Conservation (phyloP, 2,888 invertebrate genomes). For the Aleiodes leptofemur region DNA sequence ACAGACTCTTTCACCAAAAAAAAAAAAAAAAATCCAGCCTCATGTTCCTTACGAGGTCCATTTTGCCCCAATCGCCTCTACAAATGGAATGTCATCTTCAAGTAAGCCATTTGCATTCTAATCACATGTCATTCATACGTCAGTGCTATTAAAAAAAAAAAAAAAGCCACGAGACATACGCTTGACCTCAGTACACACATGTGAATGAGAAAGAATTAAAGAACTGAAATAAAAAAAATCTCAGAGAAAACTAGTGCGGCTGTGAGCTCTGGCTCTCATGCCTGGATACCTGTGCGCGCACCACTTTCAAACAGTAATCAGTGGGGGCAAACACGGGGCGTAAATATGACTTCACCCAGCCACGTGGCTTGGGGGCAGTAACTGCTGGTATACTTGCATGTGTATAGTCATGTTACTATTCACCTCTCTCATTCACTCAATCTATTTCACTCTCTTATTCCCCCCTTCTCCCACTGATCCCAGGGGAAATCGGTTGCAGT, state of each 20-base stretch:
- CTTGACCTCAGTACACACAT: neutral
- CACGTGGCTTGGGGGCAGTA: slow-evolving; percentile 34
- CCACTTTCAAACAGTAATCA: slow-evolving; percentile 67
- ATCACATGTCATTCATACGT: slow-evolving; percentile 27
- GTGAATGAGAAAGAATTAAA: slow-evolving; percentile 10
- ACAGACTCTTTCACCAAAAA: too few species aligned
- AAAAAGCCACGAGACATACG: neutral
- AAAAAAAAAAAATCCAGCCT: too few species aligned
- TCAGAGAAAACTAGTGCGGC: neutral
- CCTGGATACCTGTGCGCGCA: slow-evolving; percentile 51
- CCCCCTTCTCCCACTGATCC: neutral
- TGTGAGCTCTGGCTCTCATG: slow-evolving; percentile 10
- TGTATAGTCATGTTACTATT: slow-evolving; percentile 9
- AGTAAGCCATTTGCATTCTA: slow-evolving; percentile 36
- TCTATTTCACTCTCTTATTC: slow-evolving; percentile 21
- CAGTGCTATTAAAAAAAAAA: neutral
- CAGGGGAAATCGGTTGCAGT: slow-evolving; percentile 26
- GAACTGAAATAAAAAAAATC: neutral
- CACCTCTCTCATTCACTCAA: neutral
- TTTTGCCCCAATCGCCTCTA: too few species aligned
- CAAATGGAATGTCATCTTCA: neutral
- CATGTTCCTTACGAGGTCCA: too few species aligned
- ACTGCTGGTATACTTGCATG: neutral
- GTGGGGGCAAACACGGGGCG: slow-evolving; percentile 65
- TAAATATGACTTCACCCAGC: slow-evolving; percentile 60